Evolutionary conservation across 2,113 vertebrate species (phyloP), one percentile per base, ranked within the genome.

Genomic region (Ivindomyrus marchei): DNA sequence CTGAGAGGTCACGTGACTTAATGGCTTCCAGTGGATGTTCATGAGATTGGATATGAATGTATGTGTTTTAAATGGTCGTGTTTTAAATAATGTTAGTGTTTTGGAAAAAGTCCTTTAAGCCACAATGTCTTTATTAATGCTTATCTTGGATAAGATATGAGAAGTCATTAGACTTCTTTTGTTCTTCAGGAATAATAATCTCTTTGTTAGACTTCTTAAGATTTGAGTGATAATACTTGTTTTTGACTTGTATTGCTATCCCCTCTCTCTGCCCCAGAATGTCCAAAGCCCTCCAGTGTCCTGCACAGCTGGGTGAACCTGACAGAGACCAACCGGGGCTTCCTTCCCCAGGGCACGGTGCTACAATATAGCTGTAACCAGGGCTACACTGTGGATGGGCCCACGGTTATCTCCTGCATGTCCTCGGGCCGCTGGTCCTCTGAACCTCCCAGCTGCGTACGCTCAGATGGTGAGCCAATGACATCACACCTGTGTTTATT

Each of bases 291-390:
- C 9, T 93, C 93, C 5, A 92, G 92, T 36, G 92, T 95, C 89
- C 94, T 92, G 88, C 93, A 95, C 36, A 93, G 93, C 84, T 93
- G 91, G 36, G 92, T 92, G 24, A 95, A 95, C 83, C 91, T 94
- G 92, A 96, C 96, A 0, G 95, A 96, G 92, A 95, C 95, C 3
- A 96, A 95, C 94, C 92, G 93, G 50, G 95, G 93, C 90, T 95
- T 94, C 13, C 95, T 95, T 74, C 92, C 94, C 1, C 90, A 92
- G 1, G 96, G 95, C 77, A 94, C 96, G 24, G 92, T 95, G 92
- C 92, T 96, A 89, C 94, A 94, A 45, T 96, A 96, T 89, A 91
- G 93, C 92, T 96, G 96, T 21, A 94, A 95, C 87, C 90, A 92
- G 0, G 96, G 95, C 58, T 96, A 95, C 94, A 91, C 90, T 0